Evolutionary conservation across 1,140 invertebrate species (phyloP), one percentile per base, ranked within the genome.

Genomic region (Zophobas atratus): DNA sequence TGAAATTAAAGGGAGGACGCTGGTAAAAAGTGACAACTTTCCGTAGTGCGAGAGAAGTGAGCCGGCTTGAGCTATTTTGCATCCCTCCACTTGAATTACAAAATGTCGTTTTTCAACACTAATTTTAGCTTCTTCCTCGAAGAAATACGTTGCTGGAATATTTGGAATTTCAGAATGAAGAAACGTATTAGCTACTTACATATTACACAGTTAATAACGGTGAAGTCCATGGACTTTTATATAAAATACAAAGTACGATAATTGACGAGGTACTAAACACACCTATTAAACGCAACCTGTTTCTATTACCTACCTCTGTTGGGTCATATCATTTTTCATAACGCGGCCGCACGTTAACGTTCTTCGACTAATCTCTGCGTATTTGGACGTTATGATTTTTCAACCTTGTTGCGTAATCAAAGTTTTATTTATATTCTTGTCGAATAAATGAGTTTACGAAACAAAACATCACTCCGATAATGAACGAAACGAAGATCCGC

Each of bases 221-320:
- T 33, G 60, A 67, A 32, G 60, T 67, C 60, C 60, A 43, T 67
- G 60, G 60, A 67, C 60, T 67, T 51, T 67, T 67, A 43, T 39
- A 67, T 67, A 67, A 67, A 67, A 67, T 39, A 67, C 60, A 67
- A 67, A 67, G 60, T 67, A 39, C 56, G 36, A 67, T 67, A 67
- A 67, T 67, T 67, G 60, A 67, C 60, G 60, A 67, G 60, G 60
- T 67, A 67, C 60, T 67, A 67, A 67, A 67, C 39, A 67, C 60
- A 67, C 38, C 60, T 39, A 67, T 67, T 43, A 67, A 67, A 67
- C 60, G 60, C 39, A 67, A 67, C 60, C 60, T 67, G 60, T 67
- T 67, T 67, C 60, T 67, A 67, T 67, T 43, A 67, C 60, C 60
- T 39, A 43, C 38, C 60, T 67, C 60, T 34, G 38, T 39, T 33